A percentile compares a stretch with the other conserved stretches of the same genome.
These are phyloP conservation scores for Cylloceria caligata DNA, from an alignment of 2,888 invertebrate species.

Conservation along the genomic window DNA sequence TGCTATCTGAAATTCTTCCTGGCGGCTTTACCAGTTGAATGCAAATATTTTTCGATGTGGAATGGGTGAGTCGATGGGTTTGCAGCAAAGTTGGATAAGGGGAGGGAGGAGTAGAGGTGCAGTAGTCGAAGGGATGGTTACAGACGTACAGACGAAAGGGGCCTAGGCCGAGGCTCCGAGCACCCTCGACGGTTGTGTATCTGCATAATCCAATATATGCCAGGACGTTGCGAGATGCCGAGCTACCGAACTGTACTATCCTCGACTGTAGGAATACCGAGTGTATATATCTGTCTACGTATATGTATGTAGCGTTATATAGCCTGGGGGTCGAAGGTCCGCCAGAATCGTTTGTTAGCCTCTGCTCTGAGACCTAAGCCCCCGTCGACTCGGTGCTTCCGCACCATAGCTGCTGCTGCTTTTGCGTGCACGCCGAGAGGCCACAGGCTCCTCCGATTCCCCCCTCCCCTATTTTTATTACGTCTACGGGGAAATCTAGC, in stretches of 20 bases:
- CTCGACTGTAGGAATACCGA: slow-evolving; percentile 33
- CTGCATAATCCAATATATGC: slow-evolving; percentile 82
- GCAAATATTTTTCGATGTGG: slow-evolving; percentile 78
- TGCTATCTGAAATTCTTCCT: slow-evolving; percentile 55
- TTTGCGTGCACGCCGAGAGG: slow-evolving; percentile 52
- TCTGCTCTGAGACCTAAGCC: slow-evolving; percentile 62
- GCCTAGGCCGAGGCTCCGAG: slow-evolving; percentile 70
- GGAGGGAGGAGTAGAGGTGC: slow-evolving; percentile 26
- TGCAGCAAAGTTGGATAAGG: slow-evolving; percentile 45
- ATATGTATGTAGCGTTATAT: slow-evolving; percentile 40
- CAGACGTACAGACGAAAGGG: slow-evolving; percentile 40
- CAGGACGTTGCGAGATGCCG: slow-evolving; percentile 67
- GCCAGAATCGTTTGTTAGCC: slow-evolving; percentile 78
- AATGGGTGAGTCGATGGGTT: slow-evolving; percentile 52
- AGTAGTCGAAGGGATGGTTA: slow-evolving; percentile 58
- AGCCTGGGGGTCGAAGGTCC: slow-evolving; percentile 74
- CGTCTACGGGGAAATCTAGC: slow-evolving; percentile 82
- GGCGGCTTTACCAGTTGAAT: slow-evolving; percentile 74
- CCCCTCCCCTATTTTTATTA: slow-evolving; percentile 78
- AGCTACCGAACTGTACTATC: slow-evolving; percentile 51
- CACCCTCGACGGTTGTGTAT: slow-evolving; percentile 73
- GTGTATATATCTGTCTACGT: slow-evolving; percentile 18
- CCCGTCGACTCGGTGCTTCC: slow-evolving; percentile 63
- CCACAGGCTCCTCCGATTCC: slow-evolving; percentile 45
- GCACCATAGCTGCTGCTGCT: slow-evolving; percentile 38